Evolutionary conservation across 2,113 vertebrate genomes (phyloP).

Genomic region (Alouatta palliata): DNA sequence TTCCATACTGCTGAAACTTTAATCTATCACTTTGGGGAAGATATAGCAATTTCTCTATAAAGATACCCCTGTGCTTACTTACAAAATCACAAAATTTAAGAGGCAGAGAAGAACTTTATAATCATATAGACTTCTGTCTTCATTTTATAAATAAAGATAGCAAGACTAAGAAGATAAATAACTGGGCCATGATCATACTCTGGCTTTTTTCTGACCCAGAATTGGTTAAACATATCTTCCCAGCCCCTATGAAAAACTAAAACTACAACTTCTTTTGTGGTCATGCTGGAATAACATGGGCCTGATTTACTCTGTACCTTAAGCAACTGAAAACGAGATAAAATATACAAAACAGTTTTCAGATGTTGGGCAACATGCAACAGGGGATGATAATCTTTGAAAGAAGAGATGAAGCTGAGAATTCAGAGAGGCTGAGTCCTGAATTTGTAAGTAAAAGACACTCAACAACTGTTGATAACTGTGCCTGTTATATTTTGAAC

Average conservation of each 20-base stretch:
- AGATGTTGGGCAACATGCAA: neutral
- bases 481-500: neutral
- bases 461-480: neutral
- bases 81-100: constrained; percentile 24
- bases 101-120: neutral
- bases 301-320: neutral
- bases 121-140: neutral
- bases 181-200: neutral
- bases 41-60: neutral
- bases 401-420: neutral
- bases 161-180: constrained; percentile 23
- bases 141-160: neutral
- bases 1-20: neutral
- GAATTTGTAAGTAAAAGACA: neutral
- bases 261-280: neutral
- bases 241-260: neutral
- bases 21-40: neutral
- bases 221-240: neutral
- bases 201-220: constrained; percentile 5
- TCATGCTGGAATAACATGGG: neutral
- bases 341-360: constrained; percentile 23
- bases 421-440: neutral
- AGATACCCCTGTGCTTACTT: constrained; percentile 20
- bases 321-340: neutral
- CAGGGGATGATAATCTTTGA: neutral